These are phyloP conservation scores for Tiliacea citrago DNA, from an alignment of 2,888 invertebrate genomes.

Conservation along the genomic window DNA sequence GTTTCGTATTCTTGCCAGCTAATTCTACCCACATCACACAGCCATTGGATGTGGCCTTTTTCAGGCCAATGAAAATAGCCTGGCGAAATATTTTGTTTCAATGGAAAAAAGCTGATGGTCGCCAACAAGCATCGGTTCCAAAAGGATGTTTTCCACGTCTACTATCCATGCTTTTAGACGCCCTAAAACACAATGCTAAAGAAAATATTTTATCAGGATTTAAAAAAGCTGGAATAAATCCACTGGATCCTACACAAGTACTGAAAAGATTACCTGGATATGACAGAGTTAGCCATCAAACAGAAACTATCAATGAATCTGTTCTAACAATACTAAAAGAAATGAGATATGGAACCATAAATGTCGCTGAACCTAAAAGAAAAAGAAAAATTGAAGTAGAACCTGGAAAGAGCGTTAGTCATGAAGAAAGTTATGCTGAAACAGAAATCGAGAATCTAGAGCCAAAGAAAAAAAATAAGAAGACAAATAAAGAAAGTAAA, in stretches of 20 bases:
- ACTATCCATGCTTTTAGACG: conserved; percentile 62
- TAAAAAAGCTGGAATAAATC: conserved; percentile 52
- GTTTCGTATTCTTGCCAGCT: conserved; percentile 54
- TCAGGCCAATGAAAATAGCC: conserved; percentile 54
- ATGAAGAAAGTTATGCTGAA: conserved; percentile 51
- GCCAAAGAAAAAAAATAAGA: conserved; percentile 38
- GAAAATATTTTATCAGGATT: conserved; percentile 65
- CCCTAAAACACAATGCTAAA: conserved; percentile 39
- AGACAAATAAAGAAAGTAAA: conserved; percentile 41
- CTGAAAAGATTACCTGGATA: conserved; percentile 46
- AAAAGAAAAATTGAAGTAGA: conserved; percentile 49
- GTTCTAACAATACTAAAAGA: conserved; percentile 43
- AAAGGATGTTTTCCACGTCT: conserved; percentile 66
- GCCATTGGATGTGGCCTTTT: conserved; percentile 59
- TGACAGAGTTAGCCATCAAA: conserved; percentile 44
- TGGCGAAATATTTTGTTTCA: conserved; percentile 50
- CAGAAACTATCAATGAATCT: conserved; percentile 44
- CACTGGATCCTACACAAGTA: conserved; percentile 40
- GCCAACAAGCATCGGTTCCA: conserved; percentile 36
- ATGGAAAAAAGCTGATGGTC: conserved; percentile 48
- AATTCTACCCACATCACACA: conserved; percentile 60
- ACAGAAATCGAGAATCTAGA: conserved; percentile 40
- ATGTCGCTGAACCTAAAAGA: conserved; percentile 43
- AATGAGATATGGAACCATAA: conserved; percentile 40
- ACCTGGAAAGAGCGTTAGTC: conserved; percentile 44